Evolutionary conservation across 2,888 invertebrate species (phyloP).

Genomic region (Ophioninae sp.): DNA sequence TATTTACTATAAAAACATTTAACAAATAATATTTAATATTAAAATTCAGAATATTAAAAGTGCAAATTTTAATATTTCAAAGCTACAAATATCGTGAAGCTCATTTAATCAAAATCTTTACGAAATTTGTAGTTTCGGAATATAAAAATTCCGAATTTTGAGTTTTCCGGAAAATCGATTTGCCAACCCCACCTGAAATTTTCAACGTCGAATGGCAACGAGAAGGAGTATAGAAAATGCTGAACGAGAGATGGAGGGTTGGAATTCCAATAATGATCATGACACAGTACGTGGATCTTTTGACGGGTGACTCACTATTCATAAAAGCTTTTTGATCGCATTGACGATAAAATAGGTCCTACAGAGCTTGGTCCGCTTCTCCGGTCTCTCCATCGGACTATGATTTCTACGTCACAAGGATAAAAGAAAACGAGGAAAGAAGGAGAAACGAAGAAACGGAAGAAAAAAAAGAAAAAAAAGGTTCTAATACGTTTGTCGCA

Average conservation of each 20-base stretch:
- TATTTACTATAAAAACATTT: too few species aligned
- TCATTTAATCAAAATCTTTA: too few species aligned
- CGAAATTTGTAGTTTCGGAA: too few species aligned
- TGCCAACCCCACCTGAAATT: neutral
- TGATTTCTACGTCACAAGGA: slow-evolving; percentile 7
- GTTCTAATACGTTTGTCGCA: slow-evolving; percentile 49
- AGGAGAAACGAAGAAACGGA: neutral
- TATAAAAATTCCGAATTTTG: too few species aligned
- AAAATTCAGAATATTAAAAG: too few species aligned
- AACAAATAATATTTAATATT: too few species aligned
- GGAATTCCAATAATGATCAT: slow-evolving; percentile 9
- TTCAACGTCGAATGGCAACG: slow-evolving; percentile 1
- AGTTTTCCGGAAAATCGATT: too few species aligned
- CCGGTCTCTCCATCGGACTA: neutral
- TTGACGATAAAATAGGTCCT: slow-evolving; percentile 77
- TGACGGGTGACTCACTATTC: slow-evolving; percentile 78
- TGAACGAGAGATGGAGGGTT: slow-evolving; percentile 6
- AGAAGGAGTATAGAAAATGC: neutral
- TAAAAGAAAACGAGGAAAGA: slow-evolving; percentile 24
- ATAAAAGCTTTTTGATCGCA: slow-evolving; percentile 76
- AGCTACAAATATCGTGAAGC: too few species aligned
- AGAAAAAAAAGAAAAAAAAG: slow-evolving; percentile 15
- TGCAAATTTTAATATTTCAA: too few species aligned
- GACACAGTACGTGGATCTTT: slow-evolving; percentile 72
- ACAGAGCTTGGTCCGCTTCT: slow-evolving; percentile 16